Percentiles rank a stretch among this genome's conserved stretches.
phyloP scores from a whole-genome alignment of 2,113 vertebrate genomes.

The Cisticola juncidis region DNA sequence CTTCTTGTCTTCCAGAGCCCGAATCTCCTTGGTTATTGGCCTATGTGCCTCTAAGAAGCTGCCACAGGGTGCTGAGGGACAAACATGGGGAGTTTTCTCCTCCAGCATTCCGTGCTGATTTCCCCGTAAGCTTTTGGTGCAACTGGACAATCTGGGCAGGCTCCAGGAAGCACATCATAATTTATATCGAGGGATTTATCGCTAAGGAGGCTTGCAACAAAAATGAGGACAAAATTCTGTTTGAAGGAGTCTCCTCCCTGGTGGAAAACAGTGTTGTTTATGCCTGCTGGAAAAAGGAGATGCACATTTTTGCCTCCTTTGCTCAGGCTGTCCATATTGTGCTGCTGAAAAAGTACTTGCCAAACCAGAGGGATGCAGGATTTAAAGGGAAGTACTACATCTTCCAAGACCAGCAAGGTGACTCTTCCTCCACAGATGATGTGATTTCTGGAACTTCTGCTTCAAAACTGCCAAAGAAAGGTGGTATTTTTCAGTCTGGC shows the following conservation, averaged over 20 bases:
- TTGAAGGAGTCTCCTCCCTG: conserved; percentile 38
- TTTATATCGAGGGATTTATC: conserved; percentile 36
- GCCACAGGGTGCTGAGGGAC: conserved; percentile 69
- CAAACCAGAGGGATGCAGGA: not conserved
- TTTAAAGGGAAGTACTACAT: conserved; percentile 55
- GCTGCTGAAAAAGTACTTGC: conserved; percentile 3
- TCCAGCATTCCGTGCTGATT: conserved; percentile 67
- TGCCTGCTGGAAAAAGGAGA: conserved; percentile 46
- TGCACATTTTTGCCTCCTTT: conserved; percentile 13
- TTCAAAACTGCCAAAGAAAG: not conserved
- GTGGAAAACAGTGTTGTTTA: not conserved
- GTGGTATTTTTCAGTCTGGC: not conserved
- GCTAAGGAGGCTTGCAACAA: not conserved
- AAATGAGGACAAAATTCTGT: conserved; percentile 47
- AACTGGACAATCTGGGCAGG: conserved; percentile 75
- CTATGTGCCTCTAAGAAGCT: conserved; percentile 77
- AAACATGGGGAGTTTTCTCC: conserved; percentile 78
- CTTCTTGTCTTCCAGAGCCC: conserved; percentile 21
- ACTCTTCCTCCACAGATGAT: not conserved
- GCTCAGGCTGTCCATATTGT: not conserved
- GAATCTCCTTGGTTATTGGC: conserved; percentile 24
- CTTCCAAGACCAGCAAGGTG: not conserved
- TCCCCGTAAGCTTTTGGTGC: conserved; percentile 71
- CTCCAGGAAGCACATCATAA: conserved; percentile 11
- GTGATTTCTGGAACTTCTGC: not conserved